phyloP scores from a whole-genome alignment of 1,140 invertebrate species.

The Magallana ariakensis region DNA sequence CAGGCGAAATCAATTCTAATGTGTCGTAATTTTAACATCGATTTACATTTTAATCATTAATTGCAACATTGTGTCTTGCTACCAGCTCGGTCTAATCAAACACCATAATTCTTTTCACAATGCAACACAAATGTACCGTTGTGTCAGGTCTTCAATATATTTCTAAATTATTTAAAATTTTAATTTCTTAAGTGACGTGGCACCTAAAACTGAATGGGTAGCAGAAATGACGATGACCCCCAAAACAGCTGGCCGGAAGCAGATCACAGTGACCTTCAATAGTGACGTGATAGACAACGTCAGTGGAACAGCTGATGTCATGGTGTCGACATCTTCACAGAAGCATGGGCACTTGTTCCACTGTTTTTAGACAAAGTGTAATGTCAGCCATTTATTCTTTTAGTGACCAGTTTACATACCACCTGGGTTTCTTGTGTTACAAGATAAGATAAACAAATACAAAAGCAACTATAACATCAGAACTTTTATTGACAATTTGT shows the following conservation, averaged over 20 bases:
- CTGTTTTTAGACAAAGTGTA: not conserved
- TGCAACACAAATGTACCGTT: too few species aligned
- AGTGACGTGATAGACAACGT: slow-evolving; percentile 60
- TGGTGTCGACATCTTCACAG: not conserved
- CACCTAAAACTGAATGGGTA: slow-evolving; percentile 51
- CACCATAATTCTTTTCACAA: too few species aligned
- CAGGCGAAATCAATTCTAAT: too few species aligned
- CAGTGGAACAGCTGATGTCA: slow-evolving; percentile 50
- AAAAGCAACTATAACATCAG: too few species aligned
- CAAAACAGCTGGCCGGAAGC: slow-evolving; percentile 51
- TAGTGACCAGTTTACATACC: not conserved
- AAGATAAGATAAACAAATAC: not conserved
- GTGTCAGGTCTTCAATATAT: too few species aligned
- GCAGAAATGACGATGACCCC: slow-evolving; percentile 56
- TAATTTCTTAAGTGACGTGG: slow-evolving; percentile 55
- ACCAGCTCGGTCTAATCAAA: too few species aligned
- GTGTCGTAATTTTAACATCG: too few species aligned
- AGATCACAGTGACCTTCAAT: slow-evolving; percentile 62
- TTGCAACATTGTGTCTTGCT: too few species aligned
- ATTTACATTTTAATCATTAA: too few species aligned
- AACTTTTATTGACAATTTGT: too few species aligned
- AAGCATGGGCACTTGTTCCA: slow-evolving; percentile 1
- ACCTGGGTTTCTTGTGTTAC: not conserved
- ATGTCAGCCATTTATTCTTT: too few species aligned
- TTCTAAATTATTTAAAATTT: not conserved